phyloP scores from a whole-genome alignment of 2,888 invertebrate genomes.

The Tenthredo scrophulariae region DNA sequence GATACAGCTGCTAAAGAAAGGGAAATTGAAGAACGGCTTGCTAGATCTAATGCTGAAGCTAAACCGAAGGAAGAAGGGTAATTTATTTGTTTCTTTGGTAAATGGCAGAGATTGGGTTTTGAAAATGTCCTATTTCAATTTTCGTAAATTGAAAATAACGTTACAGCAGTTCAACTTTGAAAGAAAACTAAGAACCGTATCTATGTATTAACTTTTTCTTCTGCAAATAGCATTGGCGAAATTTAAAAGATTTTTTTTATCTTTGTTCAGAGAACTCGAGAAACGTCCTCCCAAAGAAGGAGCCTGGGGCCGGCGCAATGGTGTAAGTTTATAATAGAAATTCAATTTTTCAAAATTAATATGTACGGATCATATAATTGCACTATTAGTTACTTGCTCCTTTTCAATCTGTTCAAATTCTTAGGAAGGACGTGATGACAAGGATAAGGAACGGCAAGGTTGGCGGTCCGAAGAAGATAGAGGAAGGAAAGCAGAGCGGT shows the following conservation, averaged over 20 bases:
- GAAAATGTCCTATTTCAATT: neutral
- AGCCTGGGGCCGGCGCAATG: conserved; percentile 73
- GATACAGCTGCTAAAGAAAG: conserved; percentile 94
- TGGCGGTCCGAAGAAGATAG: conserved; percentile 73
- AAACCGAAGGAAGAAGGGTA: conserved; percentile 72
- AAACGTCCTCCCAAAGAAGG: conserved; percentile 66
- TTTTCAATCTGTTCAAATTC: conserved; percentile 45
- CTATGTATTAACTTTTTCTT: too few relatives aligned
- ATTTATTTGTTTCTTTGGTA: neutral
- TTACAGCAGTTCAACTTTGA: neutral
- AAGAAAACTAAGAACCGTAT: too few relatives aligned
- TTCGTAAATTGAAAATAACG: neutral
- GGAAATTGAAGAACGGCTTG: conserved; percentile 93
- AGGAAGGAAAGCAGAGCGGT: conserved; percentile 66
- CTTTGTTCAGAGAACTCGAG: conserved; percentile 63
- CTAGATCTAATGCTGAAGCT: conserved; percentile 78
- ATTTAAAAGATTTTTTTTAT: neutral
- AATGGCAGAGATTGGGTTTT: neutral
- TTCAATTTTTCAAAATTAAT: conserved; percentile 38
- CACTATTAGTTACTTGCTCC: conserved; percentile 2
- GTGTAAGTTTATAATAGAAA: conserved; percentile 63
- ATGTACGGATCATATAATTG: neutral
- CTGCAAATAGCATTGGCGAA: neutral
- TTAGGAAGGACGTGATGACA: conserved; percentile 72
- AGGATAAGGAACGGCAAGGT: conserved; percentile 66